Conservation (phyloP, 2,888 invertebrate genomes). For the Alsophila aescularia region DNA sequence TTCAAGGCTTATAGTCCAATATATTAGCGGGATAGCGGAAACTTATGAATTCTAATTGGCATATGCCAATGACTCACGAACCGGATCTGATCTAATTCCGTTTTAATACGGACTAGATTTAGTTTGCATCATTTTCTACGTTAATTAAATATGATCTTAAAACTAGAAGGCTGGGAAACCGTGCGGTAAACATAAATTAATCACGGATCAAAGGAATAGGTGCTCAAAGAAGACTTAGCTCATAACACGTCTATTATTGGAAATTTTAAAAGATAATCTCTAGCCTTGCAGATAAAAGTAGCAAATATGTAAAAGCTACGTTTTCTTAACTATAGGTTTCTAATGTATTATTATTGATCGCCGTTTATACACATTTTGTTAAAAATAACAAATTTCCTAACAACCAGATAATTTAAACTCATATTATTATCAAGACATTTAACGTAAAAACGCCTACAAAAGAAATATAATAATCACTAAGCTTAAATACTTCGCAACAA, state of each 20-base stretch:
- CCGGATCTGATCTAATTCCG: slow-evolving; percentile 58
- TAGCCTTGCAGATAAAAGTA: too few species aligned
- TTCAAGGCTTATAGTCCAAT: slow-evolving; percentile 1
- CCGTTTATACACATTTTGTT: too few species aligned
- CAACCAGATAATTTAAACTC: slow-evolving; percentile 8
- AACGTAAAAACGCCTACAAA: too few species aligned
- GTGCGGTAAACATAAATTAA: slow-evolving; percentile 12
- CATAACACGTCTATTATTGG: too few species aligned
- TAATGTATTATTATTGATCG: too few species aligned
- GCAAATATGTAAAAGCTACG: too few species aligned
- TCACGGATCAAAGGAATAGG: slow-evolving; percentile 10
- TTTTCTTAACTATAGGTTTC: too few species aligned
- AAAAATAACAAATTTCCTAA: too few species aligned
- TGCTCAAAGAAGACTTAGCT: neutral
- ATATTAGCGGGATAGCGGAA: slow-evolving; percentile 46
- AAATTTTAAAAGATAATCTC: too few species aligned
- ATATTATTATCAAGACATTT: too few species aligned
- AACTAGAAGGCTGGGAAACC: slow-evolving; percentile 17
- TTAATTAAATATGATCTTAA: slow-evolving; percentile 32
- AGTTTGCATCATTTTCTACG: slow-evolving; percentile 42
- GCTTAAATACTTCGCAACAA: slow-evolving; percentile 16
- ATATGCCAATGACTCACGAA: slow-evolving; percentile 50
- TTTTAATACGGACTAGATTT: slow-evolving; percentile 42
- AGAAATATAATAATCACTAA: slow-evolving; percentile 15
- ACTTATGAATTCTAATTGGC: slow-evolving; percentile 58